Evolutionary conservation across 1,140 invertebrate species (phyloP).

Genomic region (Ostrea edulis): DNA sequence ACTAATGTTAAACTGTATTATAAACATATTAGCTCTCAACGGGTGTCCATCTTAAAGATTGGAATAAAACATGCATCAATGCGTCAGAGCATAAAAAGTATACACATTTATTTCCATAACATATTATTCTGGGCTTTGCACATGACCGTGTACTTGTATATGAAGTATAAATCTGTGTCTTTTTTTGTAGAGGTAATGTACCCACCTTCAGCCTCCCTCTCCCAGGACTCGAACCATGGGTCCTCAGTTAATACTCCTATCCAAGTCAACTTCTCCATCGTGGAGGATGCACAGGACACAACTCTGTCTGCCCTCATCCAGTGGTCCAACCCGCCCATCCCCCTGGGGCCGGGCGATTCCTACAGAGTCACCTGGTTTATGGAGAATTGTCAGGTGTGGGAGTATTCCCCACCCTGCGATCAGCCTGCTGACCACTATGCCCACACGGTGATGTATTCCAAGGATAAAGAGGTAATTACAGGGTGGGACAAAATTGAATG

Average conservation of each 20-base stretch:
- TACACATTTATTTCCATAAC: too few relatives aligned
- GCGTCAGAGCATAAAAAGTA: too few relatives aligned
- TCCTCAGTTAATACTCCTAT: conserved; percentile 22
- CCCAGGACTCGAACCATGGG: not conserved
- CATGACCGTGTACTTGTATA: too few relatives aligned
- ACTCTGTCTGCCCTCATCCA: conserved; percentile 47
- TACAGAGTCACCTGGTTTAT: conserved; percentile 62
- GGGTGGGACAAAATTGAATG: not conserved
- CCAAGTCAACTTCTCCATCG: conserved; percentile 42
- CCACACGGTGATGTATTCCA: conserved; percentile 27
- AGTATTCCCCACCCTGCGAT: conserved; percentile 52
- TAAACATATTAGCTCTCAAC: too few relatives aligned
- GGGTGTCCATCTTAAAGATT: too few relatives aligned
- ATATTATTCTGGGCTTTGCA: too few relatives aligned
- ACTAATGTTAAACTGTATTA: too few relatives aligned
- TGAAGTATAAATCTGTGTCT: not conserved
- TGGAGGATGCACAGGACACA: conserved; percentile 42
- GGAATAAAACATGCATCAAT: too few relatives aligned
- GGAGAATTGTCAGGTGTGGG: conserved; percentile 59
- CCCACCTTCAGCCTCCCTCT: not conserved
- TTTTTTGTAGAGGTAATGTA: not conserved
- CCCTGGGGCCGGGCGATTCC: conserved; percentile 7
- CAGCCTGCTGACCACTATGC: conserved; percentile 58
- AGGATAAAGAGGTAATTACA: conserved; percentile 39
- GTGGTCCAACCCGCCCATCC: conserved; percentile 61